Percentiles rank a stretch among this genome's conserved stretches.
phyloP scores from a whole-genome alignment of 2,888 invertebrate species.

The Amiota minor region DNA sequence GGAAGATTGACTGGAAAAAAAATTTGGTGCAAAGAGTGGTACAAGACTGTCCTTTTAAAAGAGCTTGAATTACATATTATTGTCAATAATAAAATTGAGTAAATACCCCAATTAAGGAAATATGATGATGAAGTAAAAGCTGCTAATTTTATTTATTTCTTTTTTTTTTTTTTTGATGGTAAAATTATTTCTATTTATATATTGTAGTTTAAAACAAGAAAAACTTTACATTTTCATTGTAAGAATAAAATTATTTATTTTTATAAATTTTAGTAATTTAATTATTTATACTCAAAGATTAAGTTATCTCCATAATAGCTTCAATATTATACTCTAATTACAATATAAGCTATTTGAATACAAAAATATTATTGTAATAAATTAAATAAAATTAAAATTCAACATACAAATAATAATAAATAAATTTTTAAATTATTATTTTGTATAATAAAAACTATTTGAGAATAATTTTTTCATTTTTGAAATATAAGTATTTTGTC shows the following conservation, averaged over 20 bases:
- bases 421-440: conserved; percentile 75
- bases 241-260: conserved; percentile 75
- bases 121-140: conserved; percentile 76
- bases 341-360: conserved; percentile 74
- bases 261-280: conserved; percentile 65
- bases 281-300: conserved; percentile 64
- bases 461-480: conserved; percentile 73
- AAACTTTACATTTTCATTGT: conserved; percentile 81
- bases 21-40: too few species aligned
- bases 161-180: too few species aligned
- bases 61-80: too few species aligned
- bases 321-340: conserved; percentile 74
- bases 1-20: too few species aligned
- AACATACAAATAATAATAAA: conserved; percentile 75
- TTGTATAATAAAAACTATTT: conserved; percentile 65
- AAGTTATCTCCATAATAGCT: conserved; percentile 72
- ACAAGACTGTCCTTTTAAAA: too few species aligned
- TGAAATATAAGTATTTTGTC: conserved; percentile 72
- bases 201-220: conserved; percentile 79
- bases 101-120: conserved; percentile 77
- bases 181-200: conserved; percentile 66
- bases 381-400: conserved; percentile 62
- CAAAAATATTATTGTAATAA: conserved; percentile 51
- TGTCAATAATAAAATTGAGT: conserved; percentile 60
- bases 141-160: conserved; percentile 79